Evolutionary conservation across 2,113 vertebrate species (phyloP).

Genomic region (Urocitellus parryii): DNA sequence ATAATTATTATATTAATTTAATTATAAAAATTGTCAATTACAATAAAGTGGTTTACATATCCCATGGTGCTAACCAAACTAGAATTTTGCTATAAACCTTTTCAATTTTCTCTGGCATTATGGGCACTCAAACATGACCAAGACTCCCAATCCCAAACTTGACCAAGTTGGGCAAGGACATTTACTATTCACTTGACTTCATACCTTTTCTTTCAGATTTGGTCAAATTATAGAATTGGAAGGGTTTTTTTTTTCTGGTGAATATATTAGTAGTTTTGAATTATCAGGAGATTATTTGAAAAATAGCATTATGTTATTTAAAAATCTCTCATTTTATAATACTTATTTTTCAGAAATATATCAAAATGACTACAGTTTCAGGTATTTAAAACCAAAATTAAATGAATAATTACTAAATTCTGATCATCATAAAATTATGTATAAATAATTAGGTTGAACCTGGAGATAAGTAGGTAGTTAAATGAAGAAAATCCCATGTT

Average conservation of each 20-base stretch:
- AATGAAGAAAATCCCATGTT: not conserved
- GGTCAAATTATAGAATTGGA: not conserved
- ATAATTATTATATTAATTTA: not conserved
- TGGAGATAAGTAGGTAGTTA: not conserved
- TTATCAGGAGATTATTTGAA: not conserved
- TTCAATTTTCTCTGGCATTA: not conserved
- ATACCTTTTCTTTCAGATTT: not conserved
- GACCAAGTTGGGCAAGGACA: not conserved
- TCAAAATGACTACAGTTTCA: not conserved
- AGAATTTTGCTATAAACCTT: not conserved
- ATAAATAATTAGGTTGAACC: not conserved
- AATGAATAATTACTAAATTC: not conserved
- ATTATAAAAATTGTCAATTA: not conserved
- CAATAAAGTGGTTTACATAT: not conserved
- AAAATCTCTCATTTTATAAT: not conserved
- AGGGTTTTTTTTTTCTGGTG: not conserved
- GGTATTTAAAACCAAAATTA: not conserved
- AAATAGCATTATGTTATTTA: not conserved
- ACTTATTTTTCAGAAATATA: not conserved
- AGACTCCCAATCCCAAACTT: rapidly evolving
- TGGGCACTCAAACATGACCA: not conserved
- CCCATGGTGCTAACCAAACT: not conserved
- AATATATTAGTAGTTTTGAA: constrained; percentile 1
- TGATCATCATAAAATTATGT: not conserved
- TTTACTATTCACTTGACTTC: not conserved